Conservation (phyloP, 1,140 invertebrate genomes). For the Berghia stephanieae region DNA sequence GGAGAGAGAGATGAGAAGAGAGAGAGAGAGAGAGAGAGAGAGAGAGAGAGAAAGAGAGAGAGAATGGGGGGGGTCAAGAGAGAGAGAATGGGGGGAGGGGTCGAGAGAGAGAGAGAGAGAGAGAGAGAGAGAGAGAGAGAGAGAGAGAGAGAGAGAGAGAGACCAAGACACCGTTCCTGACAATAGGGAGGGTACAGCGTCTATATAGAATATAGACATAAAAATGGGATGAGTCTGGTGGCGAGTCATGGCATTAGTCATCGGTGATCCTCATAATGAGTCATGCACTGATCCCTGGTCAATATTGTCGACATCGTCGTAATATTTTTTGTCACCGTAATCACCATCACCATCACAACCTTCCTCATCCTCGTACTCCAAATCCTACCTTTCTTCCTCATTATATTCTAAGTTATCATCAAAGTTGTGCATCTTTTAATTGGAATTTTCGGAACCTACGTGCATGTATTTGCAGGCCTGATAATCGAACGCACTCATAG, state of each 20-base stretch:
- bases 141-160: constrained; percentile 8
- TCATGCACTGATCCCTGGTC: background rate
- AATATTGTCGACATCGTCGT: background rate
- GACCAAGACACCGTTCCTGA: background rate
- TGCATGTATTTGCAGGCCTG: no score
- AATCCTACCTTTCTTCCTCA: no score
- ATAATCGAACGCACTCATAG: no score
- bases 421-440: no score
- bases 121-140: constrained; percentile 10
- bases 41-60: constrained; percentile 1
- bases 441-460: no score
- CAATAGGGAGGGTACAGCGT: background rate
- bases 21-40: background rate
- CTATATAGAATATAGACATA: background rate
- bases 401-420: no score
- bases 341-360: no score
- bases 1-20: background rate
- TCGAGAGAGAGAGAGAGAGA: background rate
- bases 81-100: background rate
- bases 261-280: background rate
- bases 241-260: background rate
- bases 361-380: no score
- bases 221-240: background rate
- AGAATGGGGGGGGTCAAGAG: background rate
- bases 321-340: background rate